phyloP scores from a whole-genome alignment of 2,888 invertebrate genomes.

The Lapara coniferarum region DNA sequence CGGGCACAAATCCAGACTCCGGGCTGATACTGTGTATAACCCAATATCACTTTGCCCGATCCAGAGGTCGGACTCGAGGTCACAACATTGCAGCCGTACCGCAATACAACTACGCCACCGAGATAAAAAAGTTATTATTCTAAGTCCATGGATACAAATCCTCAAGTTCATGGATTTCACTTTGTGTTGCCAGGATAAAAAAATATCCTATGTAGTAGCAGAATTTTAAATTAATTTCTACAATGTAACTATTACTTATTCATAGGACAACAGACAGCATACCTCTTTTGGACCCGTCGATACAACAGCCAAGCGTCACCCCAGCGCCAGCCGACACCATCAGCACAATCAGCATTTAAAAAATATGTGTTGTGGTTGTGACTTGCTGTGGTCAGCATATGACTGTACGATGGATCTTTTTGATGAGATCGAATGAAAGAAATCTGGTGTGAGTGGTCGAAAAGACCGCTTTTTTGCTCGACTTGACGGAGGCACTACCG shows the following conservation, averaged over 20 bases:
- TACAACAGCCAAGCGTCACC: slow-evolving; percentile 70
- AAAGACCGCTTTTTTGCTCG: no score
- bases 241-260: slow-evolving; percentile 21
- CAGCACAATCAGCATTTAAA: slow-evolving; percentile 80
- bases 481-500: no score
- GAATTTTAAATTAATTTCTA: not conserved
- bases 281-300: slow-evolving; percentile 72
- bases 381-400: not conserved
- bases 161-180: no score
- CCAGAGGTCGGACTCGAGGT: no score
- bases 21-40: no score
- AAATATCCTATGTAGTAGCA: not conserved
- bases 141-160: no score
- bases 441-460: not conserved
- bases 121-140: no score
- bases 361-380: not conserved
- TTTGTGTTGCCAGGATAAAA: no score
- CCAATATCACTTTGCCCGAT: no score
- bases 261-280: slow-evolving; percentile 78
- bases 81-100: no score
- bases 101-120: no score
- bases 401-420: not conserved
- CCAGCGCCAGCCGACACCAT: slow-evolving; percentile 76
- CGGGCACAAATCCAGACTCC: no score
- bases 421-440: not conserved